Percentiles rank a stretch among this genome's conserved stretches.
phyloP scores from a whole-genome alignment of 2,888 invertebrate genomes.

The Aphidius colemani region DNA sequence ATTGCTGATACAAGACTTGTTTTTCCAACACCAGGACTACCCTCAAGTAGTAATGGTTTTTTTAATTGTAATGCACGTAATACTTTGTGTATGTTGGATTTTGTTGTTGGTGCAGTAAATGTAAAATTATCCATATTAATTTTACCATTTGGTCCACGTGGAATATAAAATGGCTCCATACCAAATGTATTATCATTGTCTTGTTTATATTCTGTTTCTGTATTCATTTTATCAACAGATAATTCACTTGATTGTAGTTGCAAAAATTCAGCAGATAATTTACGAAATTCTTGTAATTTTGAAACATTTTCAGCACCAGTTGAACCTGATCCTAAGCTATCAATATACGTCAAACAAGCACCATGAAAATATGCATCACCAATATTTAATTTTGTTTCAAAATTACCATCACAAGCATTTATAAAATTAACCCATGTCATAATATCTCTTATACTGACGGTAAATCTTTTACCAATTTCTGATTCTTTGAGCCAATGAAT shows the following conservation, averaged over 20 bases:
- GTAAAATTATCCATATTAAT: constrained; percentile 64
- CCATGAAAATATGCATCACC: constrained; percentile 84
- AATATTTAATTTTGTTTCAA: constrained; percentile 55
- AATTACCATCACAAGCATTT: constrained; percentile 63
- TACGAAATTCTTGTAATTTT: constrained; percentile 55
- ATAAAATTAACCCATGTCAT: constrained; percentile 92
- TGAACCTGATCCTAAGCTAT: constrained; percentile 86
- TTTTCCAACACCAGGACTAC: constrained; percentile 98
- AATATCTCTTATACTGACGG: constrained; percentile 88
- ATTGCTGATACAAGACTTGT: constrained; percentile 92
- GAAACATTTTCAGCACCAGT: constrained; percentile 71
- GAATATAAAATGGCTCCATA: constrained; percentile 78
- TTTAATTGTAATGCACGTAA: constrained; percentile 87
- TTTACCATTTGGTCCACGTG: constrained; percentile 59
- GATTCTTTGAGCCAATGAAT: constrained; percentile 75
- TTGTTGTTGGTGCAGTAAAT: constrained; percentile 79
- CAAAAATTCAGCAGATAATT: constrained; percentile 65
- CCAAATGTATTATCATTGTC: constrained; percentile 66
- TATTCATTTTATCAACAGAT: neutral
- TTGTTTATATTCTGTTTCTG: constrained; percentile 42
- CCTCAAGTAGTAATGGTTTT: constrained; percentile 93
- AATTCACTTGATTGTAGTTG: constrained; percentile 56
- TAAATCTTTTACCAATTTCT: constrained; percentile 77
- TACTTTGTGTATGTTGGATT: constrained; percentile 80
- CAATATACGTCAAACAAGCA: constrained; percentile 87